Evolutionary conservation across 1,140 invertebrate species (phyloP).

Genomic region (Trichonephila clavipes): DNA sequence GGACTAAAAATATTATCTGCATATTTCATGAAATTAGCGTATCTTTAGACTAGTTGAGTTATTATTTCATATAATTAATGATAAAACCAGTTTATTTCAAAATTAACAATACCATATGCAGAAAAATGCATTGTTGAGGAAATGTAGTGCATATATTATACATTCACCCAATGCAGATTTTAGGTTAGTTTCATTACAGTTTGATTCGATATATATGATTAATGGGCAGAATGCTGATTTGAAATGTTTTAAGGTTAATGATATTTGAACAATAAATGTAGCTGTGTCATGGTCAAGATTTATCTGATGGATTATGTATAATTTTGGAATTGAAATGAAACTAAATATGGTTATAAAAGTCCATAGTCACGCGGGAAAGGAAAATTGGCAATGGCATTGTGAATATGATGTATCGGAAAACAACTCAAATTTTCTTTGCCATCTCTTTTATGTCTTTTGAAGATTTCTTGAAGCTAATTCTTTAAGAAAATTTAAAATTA

Average conservation of each 20-base stretch:
- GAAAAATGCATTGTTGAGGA: background rate
- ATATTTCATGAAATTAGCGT: too few relatives aligned
- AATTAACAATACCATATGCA: background rate
- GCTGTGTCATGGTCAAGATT: background rate
- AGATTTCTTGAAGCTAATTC: too few relatives aligned
- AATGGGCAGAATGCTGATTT: background rate
- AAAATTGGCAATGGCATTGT: background rate
- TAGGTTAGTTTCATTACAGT: background rate
- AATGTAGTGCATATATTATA: background rate
- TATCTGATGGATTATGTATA: background rate
- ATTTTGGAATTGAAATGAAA: background rate
- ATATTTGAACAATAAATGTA: background rate
- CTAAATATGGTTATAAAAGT: background rate
- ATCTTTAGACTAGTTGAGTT: background rate
- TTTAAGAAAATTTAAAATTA: too few relatives aligned
- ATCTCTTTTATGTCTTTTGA: too few relatives aligned
- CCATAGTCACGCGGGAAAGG: background rate
- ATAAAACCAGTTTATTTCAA: background rate
- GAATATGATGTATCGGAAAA: background rate
- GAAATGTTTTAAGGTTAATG: slow-evolving; percentile 11
- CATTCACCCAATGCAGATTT: background rate
- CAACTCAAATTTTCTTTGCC: too few relatives aligned
- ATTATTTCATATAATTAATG: background rate
- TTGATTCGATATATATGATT: background rate
- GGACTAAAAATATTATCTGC: too few relatives aligned